A percentile compares a stretch with the other conserved stretches of the same genome.
phyloP scores from a whole-genome alignment of 1,140 invertebrate species.

The Oedothorax gibbosus region DNA sequence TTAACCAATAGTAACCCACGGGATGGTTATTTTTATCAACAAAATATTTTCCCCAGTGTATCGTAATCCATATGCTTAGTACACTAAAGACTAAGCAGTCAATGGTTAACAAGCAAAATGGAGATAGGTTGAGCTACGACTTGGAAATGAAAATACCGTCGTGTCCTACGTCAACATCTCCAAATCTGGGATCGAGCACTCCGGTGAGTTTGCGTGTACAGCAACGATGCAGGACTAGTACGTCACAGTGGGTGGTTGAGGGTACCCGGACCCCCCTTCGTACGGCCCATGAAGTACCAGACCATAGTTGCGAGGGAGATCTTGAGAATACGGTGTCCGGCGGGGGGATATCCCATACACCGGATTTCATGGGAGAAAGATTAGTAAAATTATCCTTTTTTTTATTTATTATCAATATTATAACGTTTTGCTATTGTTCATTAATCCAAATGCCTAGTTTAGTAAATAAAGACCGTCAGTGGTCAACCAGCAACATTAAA shows the following conservation, averaged over 20 bases:
- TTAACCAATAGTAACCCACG: too few species aligned
- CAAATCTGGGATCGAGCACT: slow-evolving; percentile 67
- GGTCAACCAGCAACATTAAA: too few species aligned
- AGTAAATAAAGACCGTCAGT: too few species aligned
- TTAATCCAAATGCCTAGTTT: too few species aligned
- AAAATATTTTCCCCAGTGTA: too few species aligned
- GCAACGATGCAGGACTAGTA: slow-evolving; percentile 68
- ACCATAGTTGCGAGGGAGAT: slow-evolving; percentile 70
- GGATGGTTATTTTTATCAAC: too few species aligned
- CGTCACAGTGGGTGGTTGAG: slow-evolving; percentile 64
- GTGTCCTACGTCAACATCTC: slow-evolving; percentile 70
- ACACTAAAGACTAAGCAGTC: too few species aligned
- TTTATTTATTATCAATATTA: too few species aligned
- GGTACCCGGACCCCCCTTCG: slow-evolving; percentile 67
- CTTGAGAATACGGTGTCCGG: slow-evolving; percentile 66
- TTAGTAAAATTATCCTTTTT: slow-evolving; percentile 62
- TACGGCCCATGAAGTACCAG: slow-evolving; percentile 69
- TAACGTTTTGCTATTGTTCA: too few species aligned
- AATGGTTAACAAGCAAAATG: too few species aligned
- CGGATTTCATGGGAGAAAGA: slow-evolving; percentile 71
- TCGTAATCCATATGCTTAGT: too few species aligned
- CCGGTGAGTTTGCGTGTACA: slow-evolving; percentile 69
- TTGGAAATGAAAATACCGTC: slow-evolving; percentile 68
- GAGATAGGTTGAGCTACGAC: too few species aligned
- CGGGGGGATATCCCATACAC: slow-evolving; percentile 64